phyloP scores from a whole-genome alignment of 2,113 vertebrate species.

The Ammodramus savannarum region DNA sequence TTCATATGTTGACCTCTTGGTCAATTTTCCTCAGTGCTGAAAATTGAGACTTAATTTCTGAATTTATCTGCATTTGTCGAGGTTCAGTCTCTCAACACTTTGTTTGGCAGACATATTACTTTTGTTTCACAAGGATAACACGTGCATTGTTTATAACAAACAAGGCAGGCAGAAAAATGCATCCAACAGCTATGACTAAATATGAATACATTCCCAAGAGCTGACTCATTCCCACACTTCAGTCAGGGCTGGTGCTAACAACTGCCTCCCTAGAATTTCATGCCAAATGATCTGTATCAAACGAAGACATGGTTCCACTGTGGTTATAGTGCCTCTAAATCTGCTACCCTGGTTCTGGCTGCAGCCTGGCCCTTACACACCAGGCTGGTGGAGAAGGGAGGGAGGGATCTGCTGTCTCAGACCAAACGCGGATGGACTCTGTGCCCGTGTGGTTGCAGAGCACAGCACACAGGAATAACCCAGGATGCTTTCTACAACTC shows the following conservation, averaged over 20 bases:
- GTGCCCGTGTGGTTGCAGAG: background rate
- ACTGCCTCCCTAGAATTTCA: background rate
- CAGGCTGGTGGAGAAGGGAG: background rate
- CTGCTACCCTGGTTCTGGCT: background rate
- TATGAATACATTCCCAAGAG: background rate
- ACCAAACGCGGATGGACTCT: background rate
- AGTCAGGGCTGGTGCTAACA: background rate
- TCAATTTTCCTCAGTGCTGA: slow-evolving; percentile 16
- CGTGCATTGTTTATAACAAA: background rate
- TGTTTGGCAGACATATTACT: slow-evolving; percentile 5
- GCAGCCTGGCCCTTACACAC: background rate
- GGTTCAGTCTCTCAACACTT: slow-evolving; percentile 20
- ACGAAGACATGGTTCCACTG: background rate
- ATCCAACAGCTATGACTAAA: slow-evolving; percentile 13
- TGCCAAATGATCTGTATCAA: background rate
- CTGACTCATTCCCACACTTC: background rate
- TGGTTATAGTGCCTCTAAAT: background rate
- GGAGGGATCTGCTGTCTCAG: background rate
- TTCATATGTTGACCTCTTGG: slow-evolving; percentile 21
- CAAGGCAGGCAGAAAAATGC: slow-evolving; percentile 23
- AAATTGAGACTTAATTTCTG: slow-evolving; percentile 16
- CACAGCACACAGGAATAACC: background rate
- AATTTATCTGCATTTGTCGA: slow-evolving; percentile 48
- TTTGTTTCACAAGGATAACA: slow-evolving; percentile 12
- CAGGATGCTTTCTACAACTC: background rate